phyloP scores from a whole-genome alignment of 1,140 invertebrate genomes.

The Pachyrhynchus sulphureomaculatus region DNA sequence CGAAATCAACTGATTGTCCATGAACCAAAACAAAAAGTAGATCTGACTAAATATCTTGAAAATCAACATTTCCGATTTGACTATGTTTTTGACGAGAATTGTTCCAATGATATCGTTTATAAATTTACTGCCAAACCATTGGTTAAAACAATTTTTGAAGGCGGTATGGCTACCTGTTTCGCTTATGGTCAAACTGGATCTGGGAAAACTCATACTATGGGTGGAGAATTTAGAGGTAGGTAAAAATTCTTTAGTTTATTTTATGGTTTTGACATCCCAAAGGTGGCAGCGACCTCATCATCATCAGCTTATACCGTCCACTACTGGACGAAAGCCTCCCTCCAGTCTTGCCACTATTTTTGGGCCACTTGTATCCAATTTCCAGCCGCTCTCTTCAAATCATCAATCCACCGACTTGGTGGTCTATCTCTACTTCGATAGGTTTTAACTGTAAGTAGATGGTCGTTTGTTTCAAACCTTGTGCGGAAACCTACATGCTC shows the following conservation, averaged over 20 bases:
- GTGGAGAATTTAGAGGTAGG: constrained; percentile 45
- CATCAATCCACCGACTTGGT: too few species aligned
- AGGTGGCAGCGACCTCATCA: too few species aligned
- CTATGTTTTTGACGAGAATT: constrained; percentile 97
- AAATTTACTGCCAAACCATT: constrained; percentile 92
- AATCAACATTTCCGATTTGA: constrained; percentile 99
- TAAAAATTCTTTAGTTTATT: too few species aligned
- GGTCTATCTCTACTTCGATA: too few species aligned
- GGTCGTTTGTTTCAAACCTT: too few species aligned
- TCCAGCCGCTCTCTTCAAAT: too few species aligned
- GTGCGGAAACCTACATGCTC: too few species aligned
- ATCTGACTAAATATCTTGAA: constrained; percentile 97
- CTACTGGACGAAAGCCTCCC: too few species aligned
- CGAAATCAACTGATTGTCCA: constrained; percentile 96
- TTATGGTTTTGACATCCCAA: neutral
- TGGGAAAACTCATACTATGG: constrained; percentile 51
- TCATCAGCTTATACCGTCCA: too few species aligned
- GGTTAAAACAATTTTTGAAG: constrained; percentile 93
- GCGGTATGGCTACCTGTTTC: constrained; percentile 97
- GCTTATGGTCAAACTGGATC: constrained; percentile 83
- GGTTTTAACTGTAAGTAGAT: too few species aligned
- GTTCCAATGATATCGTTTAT: constrained; percentile 95
- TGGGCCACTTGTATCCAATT: too few species aligned
- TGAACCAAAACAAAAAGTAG: constrained; percentile 97
- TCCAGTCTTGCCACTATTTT: too few species aligned